Evolutionary conservation across 2,888 invertebrate genomes (phyloP).

Genomic region (Cheilosia pagana): DNA sequence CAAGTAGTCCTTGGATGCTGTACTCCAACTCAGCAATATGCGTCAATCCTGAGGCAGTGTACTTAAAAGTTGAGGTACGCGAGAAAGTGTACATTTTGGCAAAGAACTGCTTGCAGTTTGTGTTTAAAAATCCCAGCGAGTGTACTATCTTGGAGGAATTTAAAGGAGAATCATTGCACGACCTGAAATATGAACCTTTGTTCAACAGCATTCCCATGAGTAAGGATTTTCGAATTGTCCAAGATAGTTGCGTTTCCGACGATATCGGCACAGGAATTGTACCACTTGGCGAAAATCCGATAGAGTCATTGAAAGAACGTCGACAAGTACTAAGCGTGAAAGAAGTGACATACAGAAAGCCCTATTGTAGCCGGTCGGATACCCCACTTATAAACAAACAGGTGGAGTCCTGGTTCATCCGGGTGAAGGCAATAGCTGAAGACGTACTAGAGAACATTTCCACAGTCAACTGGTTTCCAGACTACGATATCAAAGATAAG

Average conservation of each 20-base stretch:
- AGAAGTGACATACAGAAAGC: slow-evolving; percentile 94
- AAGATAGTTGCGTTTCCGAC: slow-evolving; percentile 94
- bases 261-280: slow-evolving; percentile 98
- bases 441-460: slow-evolving; percentile 90
- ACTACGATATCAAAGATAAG: slow-evolving; percentile 95
- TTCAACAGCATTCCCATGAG: slow-evolving; percentile 85
- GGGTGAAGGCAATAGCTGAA: slow-evolving; percentile 93
- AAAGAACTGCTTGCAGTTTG: slow-evolving; percentile 89
- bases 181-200: slow-evolving; percentile 91
- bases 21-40: slow-evolving; percentile 96
- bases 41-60: slow-evolving; percentile 93
- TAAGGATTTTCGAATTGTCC: slow-evolving; percentile 91
- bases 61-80: slow-evolving; percentile 89
- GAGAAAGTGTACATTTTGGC: slow-evolving; percentile 85
- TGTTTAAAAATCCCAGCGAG: slow-evolving; percentile 90
- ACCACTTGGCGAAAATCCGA: slow-evolving; percentile 94
- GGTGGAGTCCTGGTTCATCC: slow-evolving; percentile 98
- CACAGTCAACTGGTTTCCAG: slow-evolving; percentile 97
- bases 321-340: slow-evolving; percentile 89
- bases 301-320: slow-evolving; percentile 89
- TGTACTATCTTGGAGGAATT: slow-evolving; percentile 91
- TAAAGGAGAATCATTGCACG: slow-evolving; percentile 90
- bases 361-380: slow-evolving; percentile 98
- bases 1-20: slow-evolving; percentile 98
- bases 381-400: slow-evolving; percentile 97